These are phyloP conservation scores for Tenodera sinensis DNA, from an alignment of 2,888 invertebrate species.

Conservation along the genomic window DNA sequence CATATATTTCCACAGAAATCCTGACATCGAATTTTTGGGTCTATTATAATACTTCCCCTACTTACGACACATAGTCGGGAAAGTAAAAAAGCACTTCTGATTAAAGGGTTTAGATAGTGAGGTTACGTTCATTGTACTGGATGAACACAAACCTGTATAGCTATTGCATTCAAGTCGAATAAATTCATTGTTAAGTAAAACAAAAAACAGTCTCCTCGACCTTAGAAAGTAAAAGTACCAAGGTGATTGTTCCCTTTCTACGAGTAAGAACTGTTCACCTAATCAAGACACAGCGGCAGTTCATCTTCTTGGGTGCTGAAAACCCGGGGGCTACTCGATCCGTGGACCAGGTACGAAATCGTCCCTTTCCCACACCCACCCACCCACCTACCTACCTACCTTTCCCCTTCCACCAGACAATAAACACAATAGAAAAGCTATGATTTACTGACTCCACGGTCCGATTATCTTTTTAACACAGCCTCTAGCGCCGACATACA, in stretches of 20 bases:
- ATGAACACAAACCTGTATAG: too few species aligned
- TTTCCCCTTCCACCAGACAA: not conserved
- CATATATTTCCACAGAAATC: too few species aligned
- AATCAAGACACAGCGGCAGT: not conserved
- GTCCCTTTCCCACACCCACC: not conserved
- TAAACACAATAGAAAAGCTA: not conserved
- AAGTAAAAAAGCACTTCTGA: too few species aligned
- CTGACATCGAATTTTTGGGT: too few species aligned
- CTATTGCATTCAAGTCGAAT: not conserved
- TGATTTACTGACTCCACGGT: not conserved
- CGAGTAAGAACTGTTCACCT: not conserved
- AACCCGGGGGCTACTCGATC: not conserved
- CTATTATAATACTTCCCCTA: too few species aligned
- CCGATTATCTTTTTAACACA: not conserved
- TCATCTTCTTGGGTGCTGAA: not conserved
- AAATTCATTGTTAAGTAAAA: not conserved
- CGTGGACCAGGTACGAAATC: not conserved
- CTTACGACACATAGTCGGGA: too few species aligned
- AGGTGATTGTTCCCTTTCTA: not conserved
- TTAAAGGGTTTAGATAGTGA: too few species aligned
- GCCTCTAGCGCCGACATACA: constrained; percentile 1
- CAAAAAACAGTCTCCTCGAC: not conserved
- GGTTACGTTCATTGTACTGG: too few species aligned
- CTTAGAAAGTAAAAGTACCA: not conserved
- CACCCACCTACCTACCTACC: too few species aligned